Evolutionary conservation across 2,113 vertebrate species (phyloP).

Genomic region (Falco punctatus): DNA sequence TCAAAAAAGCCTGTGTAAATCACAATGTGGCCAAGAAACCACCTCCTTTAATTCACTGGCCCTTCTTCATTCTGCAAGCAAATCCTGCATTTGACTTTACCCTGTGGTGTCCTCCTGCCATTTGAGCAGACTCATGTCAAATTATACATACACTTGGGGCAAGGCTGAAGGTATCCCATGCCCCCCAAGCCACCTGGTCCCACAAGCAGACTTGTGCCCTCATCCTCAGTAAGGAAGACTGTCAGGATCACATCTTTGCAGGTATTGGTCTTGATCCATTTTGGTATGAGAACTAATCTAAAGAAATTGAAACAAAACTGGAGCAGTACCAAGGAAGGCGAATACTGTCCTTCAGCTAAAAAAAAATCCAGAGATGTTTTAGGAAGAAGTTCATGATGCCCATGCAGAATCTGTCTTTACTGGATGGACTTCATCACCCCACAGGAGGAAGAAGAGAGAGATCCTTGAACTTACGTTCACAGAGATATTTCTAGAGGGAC

Average conservation of each 20-base stretch:
- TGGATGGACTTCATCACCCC: background rate
- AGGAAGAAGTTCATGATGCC: accelerated
- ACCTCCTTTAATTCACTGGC: background rate
- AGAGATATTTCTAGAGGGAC: background rate
- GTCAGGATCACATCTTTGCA: background rate
- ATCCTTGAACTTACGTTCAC: background rate
- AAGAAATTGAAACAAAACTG: background rate
- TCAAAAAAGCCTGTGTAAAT: background rate
- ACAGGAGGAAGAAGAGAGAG: background rate
- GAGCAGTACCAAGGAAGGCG: background rate
- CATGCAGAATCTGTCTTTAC: background rate
- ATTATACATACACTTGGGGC: accelerated
- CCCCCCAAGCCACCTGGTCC: background rate
- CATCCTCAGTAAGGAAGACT: background rate
- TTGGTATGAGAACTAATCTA: background rate
- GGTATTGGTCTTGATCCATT: background rate
- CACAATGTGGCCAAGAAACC: background rate
- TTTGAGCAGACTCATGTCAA: background rate
- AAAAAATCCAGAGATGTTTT: background rate
- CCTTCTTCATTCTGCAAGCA: background rate
- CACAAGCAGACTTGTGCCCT: background rate
- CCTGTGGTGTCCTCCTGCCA: background rate
- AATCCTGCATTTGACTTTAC: background rate
- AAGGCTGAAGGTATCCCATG: background rate
- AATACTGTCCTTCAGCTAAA: background rate